These are phyloP conservation scores for Enchytraeus crypticus DNA, from an alignment of 2,888 invertebrate species.

Conservation along the genomic window DNA sequence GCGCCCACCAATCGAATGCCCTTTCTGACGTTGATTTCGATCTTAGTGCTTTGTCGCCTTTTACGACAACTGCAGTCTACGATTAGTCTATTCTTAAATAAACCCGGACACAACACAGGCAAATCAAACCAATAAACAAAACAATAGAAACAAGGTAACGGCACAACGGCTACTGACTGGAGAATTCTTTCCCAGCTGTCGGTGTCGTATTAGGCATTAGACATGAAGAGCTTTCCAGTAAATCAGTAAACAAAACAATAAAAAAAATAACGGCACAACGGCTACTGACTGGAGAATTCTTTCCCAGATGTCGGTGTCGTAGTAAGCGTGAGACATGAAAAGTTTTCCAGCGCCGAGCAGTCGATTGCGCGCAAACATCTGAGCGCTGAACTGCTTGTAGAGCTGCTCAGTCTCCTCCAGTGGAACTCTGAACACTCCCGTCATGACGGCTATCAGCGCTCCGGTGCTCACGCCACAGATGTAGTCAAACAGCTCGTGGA, in stretches of 20 bases:
- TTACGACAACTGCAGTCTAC: no score
- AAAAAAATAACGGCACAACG: no score
- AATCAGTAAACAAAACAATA: no score
- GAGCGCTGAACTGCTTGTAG: conserved; percentile 36
- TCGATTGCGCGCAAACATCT: conserved; percentile 61
- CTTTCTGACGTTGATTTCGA: no score
- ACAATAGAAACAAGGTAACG: no score
- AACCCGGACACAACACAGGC: no score
- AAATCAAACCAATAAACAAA: no score
- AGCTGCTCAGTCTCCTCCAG: conserved; percentile 8
- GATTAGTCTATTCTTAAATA: no score
- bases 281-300: conserved; percentile 56
- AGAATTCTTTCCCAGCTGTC: conserved; percentile 70
- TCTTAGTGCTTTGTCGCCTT: no score
- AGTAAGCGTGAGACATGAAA: conserved; percentile 78
- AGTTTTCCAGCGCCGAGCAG: conserved; percentile 62
- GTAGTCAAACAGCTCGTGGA: conserved; percentile 75
- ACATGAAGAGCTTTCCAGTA: conserved; percentile 66
- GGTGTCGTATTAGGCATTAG: conserved; percentile 81
- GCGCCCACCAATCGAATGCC: no score
- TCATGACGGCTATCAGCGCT: conserved; percentile 50
- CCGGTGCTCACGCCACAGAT: conserved; percentile 55
- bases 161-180: conserved; percentile 50
- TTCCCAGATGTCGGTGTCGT: conserved; percentile 77
- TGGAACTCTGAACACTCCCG: conserved; percentile 29